Conservation (phyloP, 2,888 invertebrate genomes). For the Geophilus truncorum region DNA sequence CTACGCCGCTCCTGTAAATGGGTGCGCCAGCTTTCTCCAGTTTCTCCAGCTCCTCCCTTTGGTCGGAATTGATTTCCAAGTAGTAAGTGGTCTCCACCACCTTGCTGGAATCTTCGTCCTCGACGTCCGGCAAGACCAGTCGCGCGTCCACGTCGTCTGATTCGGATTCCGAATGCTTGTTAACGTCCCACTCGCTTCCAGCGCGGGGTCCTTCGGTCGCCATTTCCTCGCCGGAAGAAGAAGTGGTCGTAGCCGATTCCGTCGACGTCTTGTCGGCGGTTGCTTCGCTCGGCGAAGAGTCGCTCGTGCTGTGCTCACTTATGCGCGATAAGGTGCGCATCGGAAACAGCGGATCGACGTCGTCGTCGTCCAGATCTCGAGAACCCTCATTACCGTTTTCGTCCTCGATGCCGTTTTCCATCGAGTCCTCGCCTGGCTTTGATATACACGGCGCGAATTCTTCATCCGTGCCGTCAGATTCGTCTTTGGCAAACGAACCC, state of each 20-base stretch:
- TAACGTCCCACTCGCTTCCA: background rate
- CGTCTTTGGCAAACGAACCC: background rate
- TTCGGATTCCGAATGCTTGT: background rate
- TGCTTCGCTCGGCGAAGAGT: slow-evolving; percentile 35
- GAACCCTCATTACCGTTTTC: background rate
- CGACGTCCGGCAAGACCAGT: slow-evolving; percentile 31
- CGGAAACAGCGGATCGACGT: slow-evolving; percentile 35
- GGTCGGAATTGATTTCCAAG: slow-evolving; percentile 34
- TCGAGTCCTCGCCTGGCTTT: background rate
- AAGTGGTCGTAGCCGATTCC: slow-evolving; percentile 33
- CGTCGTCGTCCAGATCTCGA: slow-evolving; percentile 35
- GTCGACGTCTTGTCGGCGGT: slow-evolving; percentile 20
- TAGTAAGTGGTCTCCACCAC: slow-evolving; percentile 35
- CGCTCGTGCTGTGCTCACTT: slow-evolving; percentile 37
- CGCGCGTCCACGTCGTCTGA: slow-evolving; percentile 32
- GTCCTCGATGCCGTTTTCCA: background rate
- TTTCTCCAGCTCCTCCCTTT: slow-evolving; percentile 35
- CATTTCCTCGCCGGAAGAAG: slow-evolving; percentile 34
- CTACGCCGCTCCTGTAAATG: background rate
- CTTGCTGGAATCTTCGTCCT: slow-evolving; percentile 32
- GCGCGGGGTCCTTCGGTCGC: background rate
- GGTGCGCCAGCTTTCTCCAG: background rate
- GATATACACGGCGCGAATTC: background rate
- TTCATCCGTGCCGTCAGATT: background rate
- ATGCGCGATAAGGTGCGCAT: slow-evolving; percentile 37